A percentile compares a stretch with the other conserved stretches of the same genome.
phyloP scores from a whole-genome alignment of 2,888 invertebrate species.

The Helleia helle region DNA sequence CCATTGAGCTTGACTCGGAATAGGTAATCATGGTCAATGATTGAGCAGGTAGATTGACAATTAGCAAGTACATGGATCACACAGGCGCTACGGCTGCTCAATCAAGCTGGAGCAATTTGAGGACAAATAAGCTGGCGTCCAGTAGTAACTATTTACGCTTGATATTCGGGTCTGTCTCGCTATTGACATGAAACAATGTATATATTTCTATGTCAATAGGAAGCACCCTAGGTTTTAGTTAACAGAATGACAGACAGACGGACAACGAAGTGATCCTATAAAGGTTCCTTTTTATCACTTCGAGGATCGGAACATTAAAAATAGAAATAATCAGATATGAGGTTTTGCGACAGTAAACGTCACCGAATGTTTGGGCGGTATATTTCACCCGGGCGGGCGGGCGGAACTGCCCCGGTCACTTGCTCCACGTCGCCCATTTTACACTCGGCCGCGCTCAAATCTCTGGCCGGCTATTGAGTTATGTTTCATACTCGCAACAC shows the following conservation, averaged over 20 bases:
- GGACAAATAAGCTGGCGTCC: too few species aligned
- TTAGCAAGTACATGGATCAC: background rate
- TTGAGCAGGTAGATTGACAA: background rate
- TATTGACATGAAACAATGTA: too few species aligned
- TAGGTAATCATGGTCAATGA: constrained; percentile 1
- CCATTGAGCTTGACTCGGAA: background rate
- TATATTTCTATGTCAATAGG: too few species aligned
- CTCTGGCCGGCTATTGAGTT: constrained; percentile 58
- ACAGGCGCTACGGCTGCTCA: background rate
- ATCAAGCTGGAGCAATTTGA: too few species aligned
- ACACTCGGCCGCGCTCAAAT: constrained; percentile 54
- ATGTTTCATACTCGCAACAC: constrained; percentile 46
- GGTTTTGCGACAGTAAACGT: constrained; percentile 11
- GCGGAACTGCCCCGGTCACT: constrained; percentile 46
- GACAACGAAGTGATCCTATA: too few species aligned
- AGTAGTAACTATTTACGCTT: too few species aligned
- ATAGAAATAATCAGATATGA: background rate
- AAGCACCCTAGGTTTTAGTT: too few species aligned
- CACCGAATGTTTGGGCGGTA: constrained; percentile 40
- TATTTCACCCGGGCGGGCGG: constrained; percentile 46
- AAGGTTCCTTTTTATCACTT: too few species aligned
- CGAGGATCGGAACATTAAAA: too few species aligned
- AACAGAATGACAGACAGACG: too few species aligned
- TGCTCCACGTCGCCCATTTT: constrained; percentile 60
- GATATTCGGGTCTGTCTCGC: too few species aligned